Evolutionary conservation across 2,797 vertebrate species (phyloP).

Genomic region (Anabacerthia variegaticeps): DNA sequence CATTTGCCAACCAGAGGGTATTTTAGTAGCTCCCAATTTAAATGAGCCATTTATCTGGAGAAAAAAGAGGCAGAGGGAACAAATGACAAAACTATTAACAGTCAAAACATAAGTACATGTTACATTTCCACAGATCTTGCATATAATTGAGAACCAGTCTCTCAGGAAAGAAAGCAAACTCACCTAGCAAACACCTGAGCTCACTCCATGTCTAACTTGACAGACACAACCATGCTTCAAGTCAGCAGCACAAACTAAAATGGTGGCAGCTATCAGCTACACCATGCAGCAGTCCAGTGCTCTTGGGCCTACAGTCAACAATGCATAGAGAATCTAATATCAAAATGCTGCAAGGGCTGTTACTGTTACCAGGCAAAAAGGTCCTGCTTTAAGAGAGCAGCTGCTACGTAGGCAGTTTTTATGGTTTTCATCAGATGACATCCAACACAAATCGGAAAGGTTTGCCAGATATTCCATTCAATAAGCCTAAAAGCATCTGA

Average conservation of each 20-base stretch:
- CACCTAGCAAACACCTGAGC: conserved; percentile 12
- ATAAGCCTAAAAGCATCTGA: conserved; percentile 13
- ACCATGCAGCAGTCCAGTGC: conserved; percentile 3
- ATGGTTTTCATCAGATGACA: background rate
- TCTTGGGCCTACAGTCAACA: background rate
- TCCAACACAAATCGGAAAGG: conserved; percentile 18
- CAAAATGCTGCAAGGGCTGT: background rate
- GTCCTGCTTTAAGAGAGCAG: conserved; percentile 24
- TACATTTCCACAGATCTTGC: background rate
- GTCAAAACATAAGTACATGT: background rate
- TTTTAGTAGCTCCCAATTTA: conserved; percentile 91
- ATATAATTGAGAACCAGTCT: background rate
- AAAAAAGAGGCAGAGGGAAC: background rate
- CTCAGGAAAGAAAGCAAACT: background rate
- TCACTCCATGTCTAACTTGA: background rate
- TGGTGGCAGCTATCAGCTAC: background rate
- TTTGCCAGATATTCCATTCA: conserved; percentile 30
- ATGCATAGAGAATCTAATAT: background rate
- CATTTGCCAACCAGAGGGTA: conserved; percentile 93
- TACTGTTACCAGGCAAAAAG: background rate
- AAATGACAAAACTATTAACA: conserved; percentile 40
- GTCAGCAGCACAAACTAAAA: conserved; percentile 38
- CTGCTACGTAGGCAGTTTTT: background rate
- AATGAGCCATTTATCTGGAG: conserved; percentile 95
- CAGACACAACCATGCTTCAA: conserved; percentile 7